Conservation (phyloP, 2,797 vertebrate genomes). For the Brachyrhaphis roseni region DNA sequence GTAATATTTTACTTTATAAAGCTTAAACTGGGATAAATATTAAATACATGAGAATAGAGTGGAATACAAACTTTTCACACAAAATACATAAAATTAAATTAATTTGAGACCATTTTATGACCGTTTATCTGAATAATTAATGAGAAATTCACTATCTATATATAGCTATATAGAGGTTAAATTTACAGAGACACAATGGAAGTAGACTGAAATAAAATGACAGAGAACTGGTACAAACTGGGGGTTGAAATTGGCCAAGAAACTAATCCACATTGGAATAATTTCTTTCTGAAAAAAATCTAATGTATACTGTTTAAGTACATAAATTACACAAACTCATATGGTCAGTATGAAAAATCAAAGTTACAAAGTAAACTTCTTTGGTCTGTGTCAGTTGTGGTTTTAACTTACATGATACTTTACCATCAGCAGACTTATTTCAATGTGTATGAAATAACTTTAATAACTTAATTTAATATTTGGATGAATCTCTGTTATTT, state of each 20-base stretch:
- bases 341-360: neutral
- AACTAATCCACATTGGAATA: neutral
- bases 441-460: neutral
- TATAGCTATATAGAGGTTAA: neutral
- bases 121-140: neutral
- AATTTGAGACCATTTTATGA: neutral
- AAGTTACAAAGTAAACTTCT: neutral
- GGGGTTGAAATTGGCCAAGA: neutral
- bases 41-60: neutral
- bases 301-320: neutral
- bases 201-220: neutral
- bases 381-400: neutral
- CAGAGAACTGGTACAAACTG: neutral
- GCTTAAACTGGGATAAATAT: neutral
- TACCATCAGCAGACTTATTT: neutral
- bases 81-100: neutral
- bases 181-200: neutral
- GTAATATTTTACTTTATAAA: neutral
- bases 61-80: neutral
- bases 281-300: neutral
- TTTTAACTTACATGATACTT: neutral
- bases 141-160: too few species aligned
- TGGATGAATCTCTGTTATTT: constrained; percentile 1
- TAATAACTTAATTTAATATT: neutral
- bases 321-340: neutral